These are phyloP conservation scores for Grammomys surdaster DNA, from an alignment of 2,113 vertebrate genomes.

Conservation along the genomic window DNA sequence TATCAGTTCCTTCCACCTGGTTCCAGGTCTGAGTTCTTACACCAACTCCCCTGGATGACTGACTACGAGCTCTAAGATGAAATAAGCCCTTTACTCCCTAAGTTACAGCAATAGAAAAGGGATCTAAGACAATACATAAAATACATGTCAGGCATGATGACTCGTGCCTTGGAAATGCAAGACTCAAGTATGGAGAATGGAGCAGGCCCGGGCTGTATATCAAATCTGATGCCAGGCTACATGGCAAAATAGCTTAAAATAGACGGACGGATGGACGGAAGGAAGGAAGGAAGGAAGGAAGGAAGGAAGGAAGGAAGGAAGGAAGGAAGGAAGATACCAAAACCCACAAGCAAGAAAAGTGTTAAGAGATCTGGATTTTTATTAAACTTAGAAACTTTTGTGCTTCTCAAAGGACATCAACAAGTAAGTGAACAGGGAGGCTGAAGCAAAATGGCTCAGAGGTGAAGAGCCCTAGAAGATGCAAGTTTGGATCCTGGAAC, in stretches of 20 bases:
- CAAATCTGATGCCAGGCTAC: not conserved
- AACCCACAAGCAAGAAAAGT: conserved; percentile 22
- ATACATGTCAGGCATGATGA: not conserved
- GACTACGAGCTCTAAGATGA: not conserved
- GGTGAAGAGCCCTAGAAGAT: not conserved
- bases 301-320: not conserved
- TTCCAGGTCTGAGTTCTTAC: not conserved
- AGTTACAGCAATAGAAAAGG: not conserved
- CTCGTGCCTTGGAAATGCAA: no score
- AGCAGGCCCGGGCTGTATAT: no score
- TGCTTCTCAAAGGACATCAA: not conserved
- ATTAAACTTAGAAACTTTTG: not conserved
- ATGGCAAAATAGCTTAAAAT: not conserved
- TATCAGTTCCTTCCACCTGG: not conserved
- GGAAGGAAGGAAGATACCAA: not conserved
- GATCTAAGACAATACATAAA: not conserved
- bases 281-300: no score
- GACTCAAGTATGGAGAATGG: not conserved
- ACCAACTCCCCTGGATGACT: not conserved
- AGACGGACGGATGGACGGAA: no score
- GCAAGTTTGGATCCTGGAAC: not conserved
- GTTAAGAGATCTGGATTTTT: not conserved
- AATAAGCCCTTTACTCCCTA: not conserved
- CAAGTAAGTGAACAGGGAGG: not conserved
- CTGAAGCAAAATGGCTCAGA: not conserved